These are phyloP conservation scores for Gymnothorax javanicus DNA, from an alignment of 2,797 vertebrate genomes.

Conservation along the genomic window DNA sequence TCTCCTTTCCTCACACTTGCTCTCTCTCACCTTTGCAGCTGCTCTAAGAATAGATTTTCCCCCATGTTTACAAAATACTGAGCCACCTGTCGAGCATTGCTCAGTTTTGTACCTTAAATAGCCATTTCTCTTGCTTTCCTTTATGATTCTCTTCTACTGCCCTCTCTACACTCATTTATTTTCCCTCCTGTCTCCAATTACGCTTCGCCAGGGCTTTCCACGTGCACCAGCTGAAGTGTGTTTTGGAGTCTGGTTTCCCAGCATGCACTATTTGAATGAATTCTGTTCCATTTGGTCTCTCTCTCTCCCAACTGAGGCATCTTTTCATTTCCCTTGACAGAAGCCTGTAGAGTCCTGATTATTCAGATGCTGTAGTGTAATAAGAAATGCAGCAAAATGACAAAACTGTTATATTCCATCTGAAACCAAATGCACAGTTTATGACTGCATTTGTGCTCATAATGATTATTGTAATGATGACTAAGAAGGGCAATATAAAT, in stretches of 20 bases:
- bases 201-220: not conserved
- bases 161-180: slow-evolving; percentile 17
- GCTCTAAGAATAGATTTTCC: slow-evolving; percentile 65
- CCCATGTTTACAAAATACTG: slow-evolving; percentile 66
- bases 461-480: not conserved
- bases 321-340: not conserved
- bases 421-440: not conserved
- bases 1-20: not conserved
- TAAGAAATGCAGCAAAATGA: not conserved
- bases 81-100: slow-evolving; percentile 53
- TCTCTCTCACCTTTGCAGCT: slow-evolving; percentile 15
- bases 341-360: not conserved
- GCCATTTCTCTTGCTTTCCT: slow-evolving; percentile 60
- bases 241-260: not conserved
- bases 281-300: slow-evolving; percentile 24
- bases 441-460: not conserved
- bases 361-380: not conserved
- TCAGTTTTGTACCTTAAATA: slow-evolving; percentile 70
- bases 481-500: not conserved
- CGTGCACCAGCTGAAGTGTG: not conserved
- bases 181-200: slow-evolving; percentile 39
- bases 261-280: slow-evolving; percentile 35
- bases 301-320: not conserved
- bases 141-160: slow-evolving; percentile 17
- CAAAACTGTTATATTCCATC: not conserved